phyloP scores from a whole-genome alignment of 2,113 vertebrate species.

The Rhombomys opimus region DNA sequence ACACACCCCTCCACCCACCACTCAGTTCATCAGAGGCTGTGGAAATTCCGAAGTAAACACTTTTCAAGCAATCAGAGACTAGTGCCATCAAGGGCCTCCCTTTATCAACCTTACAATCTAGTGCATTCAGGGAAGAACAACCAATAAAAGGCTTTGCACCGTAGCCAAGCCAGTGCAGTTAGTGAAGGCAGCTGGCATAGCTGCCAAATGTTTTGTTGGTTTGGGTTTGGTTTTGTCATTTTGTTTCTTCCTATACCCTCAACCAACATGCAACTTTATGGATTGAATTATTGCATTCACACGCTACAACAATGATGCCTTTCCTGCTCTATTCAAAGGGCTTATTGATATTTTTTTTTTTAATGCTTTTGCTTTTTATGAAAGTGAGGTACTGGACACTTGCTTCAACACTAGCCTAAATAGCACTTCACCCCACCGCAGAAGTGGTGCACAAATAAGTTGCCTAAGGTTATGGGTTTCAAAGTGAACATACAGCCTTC shows the following conservation, averaged over 20 bases:
- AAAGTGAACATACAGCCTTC: neutral
- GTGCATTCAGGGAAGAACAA: neutral
- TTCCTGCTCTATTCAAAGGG: conserved; percentile 13
- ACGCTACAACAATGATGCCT: conserved; percentile 4
- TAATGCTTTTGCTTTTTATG: no score
- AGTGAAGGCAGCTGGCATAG: neutral
- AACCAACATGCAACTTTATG: conserved; percentile 11
- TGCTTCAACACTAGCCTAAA: neutral
- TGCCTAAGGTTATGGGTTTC: neutral
- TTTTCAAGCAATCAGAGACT: neutral
- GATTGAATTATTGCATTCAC: neutral
- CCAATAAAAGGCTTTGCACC: neutral
- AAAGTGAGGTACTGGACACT: neutral
- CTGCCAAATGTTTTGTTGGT: neutral
- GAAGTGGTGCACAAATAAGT: neutral
- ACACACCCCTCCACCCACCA: neutral
- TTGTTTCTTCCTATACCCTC: conserved; percentile 38
- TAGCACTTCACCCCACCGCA: neutral
- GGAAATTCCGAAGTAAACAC: neutral
- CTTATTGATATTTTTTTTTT: no score
- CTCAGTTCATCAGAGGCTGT: neutral
- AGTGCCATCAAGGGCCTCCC: neutral
- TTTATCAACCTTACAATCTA: neutral
- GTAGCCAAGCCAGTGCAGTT: neutral
- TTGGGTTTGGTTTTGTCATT: neutral